These are phyloP conservation scores for Peromyscus nudipes DNA, from an alignment of 2,797 vertebrate species.

Conservation along the genomic window DNA sequence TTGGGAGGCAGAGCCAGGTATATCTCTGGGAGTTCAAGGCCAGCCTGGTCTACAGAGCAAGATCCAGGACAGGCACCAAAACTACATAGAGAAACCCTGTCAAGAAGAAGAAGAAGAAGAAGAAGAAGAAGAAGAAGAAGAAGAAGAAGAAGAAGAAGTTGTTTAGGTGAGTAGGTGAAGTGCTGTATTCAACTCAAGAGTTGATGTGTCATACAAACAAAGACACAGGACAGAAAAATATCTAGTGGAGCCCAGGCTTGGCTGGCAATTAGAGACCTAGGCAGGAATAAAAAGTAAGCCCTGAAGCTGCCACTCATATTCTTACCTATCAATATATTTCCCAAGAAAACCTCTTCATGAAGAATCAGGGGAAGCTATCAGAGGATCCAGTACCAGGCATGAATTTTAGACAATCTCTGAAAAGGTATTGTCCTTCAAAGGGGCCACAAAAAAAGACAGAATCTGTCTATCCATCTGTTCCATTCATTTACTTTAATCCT, in stretches of 20 bases:
- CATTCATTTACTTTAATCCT: background rate
- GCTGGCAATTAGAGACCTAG: background rate
- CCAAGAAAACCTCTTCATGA: background rate
- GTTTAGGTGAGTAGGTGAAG: no score
- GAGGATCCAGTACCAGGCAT: background rate
- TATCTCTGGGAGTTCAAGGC: no score
- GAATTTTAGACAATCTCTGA: conserved; percentile 13
- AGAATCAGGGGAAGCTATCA: background rate
- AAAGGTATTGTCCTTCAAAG: background rate
- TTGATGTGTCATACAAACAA: background rate
- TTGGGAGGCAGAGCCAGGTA: no score
- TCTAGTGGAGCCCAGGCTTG: background rate
- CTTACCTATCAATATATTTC: background rate
- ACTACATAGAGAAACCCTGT: no score
- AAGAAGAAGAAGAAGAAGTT: fast-evolving
- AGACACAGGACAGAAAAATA: background rate
- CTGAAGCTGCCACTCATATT: background rate
- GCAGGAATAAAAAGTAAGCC: background rate
- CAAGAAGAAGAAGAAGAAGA: no score
- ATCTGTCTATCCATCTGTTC: background rate
- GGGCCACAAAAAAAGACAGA: background rate
- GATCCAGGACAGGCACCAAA: no score
- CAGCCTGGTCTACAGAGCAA: no score
- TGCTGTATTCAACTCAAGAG: background rate
- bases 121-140: no score